Evolutionary conservation across 1,140 invertebrate species (phyloP).

Genomic region (Coelopa frigida): DNA sequence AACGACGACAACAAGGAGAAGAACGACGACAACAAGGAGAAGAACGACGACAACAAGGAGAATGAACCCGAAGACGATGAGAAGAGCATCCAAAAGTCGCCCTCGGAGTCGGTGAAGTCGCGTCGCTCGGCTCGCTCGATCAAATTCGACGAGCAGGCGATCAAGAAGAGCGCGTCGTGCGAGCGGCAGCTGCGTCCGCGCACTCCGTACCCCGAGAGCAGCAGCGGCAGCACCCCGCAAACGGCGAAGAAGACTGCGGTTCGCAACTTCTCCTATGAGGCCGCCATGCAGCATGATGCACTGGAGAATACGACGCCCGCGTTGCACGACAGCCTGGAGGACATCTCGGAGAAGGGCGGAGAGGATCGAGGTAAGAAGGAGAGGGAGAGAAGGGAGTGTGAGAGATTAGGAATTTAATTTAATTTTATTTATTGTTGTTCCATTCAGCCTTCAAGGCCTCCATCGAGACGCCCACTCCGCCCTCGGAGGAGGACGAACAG

Average conservation of each 20-base stretch:
- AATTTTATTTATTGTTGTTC: not conserved
- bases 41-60: too few species aligned
- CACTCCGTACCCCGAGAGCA: constrained; percentile 37
- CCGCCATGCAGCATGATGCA: constrained; percentile 33
- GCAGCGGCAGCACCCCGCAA: constrained; percentile 28
- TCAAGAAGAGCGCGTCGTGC: constrained; percentile 4
- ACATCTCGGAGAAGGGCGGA: constrained; percentile 23
- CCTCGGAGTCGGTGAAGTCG: constrained; percentile 20
- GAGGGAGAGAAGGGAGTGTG: not conserved
- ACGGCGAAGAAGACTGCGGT: constrained; percentile 32
- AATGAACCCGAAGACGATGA: not conserved
- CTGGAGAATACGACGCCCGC: constrained; percentile 33
- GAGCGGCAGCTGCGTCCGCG: constrained; percentile 29
- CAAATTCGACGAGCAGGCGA: constrained; percentile 10
- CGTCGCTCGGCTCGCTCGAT: constrained; percentile 2
- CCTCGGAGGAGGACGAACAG: constrained; percentile 38
- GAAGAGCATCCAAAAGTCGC: constrained; percentile 18
- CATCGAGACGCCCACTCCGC: constrained; percentile 28
- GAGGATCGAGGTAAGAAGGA: constrained; percentile 7
- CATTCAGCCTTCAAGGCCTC: not conserved
- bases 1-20: too few species aligned
- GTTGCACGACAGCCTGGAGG: constrained; percentile 29
- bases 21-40: too few species aligned
- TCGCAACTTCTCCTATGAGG: constrained; percentile 37
- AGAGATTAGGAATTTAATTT: not conserved